These are phyloP conservation scores for Ovis canadensis DNA, from an alignment of 2,113 vertebrate genomes.

Conservation along the genomic window DNA sequence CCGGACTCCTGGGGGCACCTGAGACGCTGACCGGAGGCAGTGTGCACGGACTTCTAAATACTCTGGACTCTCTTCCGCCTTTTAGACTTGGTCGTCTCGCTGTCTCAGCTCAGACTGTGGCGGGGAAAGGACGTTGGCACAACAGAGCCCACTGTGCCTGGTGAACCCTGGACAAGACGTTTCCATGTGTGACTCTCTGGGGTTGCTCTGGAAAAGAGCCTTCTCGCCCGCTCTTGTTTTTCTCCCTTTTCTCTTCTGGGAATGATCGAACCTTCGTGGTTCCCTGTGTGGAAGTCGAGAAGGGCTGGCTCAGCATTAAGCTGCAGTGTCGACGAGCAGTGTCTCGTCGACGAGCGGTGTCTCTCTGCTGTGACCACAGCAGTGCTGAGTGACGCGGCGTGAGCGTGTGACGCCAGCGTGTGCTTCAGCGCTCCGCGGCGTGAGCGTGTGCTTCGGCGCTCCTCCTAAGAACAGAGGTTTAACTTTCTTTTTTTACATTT, in stretches of 20 bases:
- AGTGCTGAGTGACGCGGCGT: background rate
- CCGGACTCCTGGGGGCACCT: background rate
- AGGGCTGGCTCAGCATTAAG: slow-evolving; percentile 16
- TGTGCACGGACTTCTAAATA: background rate
- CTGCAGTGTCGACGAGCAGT: slow-evolving; percentile 31
- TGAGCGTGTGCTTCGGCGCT: background rate
- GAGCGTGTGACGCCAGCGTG: slow-evolving; percentile 17
- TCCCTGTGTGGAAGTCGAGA: slow-evolving; percentile 33
- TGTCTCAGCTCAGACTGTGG: background rate
- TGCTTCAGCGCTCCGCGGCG: background rate
- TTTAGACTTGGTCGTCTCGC: background rate
- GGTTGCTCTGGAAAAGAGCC: background rate
- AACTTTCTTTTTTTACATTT: background rate
- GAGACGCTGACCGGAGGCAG: background rate
- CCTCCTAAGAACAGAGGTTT: slow-evolving; percentile 39
- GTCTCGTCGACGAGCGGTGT: slow-evolving; percentile 38
- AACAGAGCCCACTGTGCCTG: background rate
- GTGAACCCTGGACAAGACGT: background rate
- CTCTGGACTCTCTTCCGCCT: background rate
- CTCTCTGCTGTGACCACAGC: background rate
- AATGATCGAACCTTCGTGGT: slow-evolving; percentile 18
- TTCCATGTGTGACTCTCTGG: slow-evolving; percentile 32
- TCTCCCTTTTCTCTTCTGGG: slow-evolving; percentile 31
- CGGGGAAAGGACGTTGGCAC: background rate
- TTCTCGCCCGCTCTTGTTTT: background rate